Evolutionary conservation across 2,113 vertebrate species (phyloP).

Genomic region (Malurus elegans): DNA sequence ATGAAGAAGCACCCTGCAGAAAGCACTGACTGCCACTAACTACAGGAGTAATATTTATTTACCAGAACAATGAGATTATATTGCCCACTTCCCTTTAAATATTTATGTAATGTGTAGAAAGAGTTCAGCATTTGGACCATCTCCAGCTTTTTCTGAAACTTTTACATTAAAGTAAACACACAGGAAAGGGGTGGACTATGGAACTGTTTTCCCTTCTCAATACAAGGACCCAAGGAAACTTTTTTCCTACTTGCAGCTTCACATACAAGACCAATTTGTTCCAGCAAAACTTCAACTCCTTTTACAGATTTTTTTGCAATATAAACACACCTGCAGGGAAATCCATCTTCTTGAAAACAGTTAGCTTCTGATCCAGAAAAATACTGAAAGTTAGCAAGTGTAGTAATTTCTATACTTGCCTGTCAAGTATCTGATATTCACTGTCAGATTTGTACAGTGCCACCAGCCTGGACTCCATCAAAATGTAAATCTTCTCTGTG

Average conservation of each 20-base stretch:
- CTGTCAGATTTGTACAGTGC: slow-evolving; percentile 89
- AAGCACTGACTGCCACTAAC: background rate
- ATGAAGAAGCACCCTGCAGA: background rate
- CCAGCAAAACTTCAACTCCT: background rate
- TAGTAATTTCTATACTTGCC: slow-evolving; percentile 72
- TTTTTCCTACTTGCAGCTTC: background rate
- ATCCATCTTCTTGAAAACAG: background rate
- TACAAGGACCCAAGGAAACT: background rate
- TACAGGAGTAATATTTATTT: background rate
- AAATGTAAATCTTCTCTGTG: slow-evolving; percentile 82
- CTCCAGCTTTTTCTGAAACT: background rate
- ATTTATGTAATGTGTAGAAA: background rate
- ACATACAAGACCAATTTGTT: background rate
- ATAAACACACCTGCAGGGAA: background rate
- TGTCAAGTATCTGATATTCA: slow-evolving; percentile 91
- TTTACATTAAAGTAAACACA: background rate
- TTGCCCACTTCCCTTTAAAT: background rate
- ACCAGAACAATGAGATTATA: background rate
- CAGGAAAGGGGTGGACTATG: background rate
- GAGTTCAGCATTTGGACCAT: background rate
- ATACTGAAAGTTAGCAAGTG: background rate
- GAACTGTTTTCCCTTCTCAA: background rate
- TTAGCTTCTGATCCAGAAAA: background rate
- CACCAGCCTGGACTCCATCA: slow-evolving; percentile 94
- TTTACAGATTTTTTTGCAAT: background rate